phyloP scores from a whole-genome alignment of 2,797 vertebrate genomes.

The Alca torda region DNA sequence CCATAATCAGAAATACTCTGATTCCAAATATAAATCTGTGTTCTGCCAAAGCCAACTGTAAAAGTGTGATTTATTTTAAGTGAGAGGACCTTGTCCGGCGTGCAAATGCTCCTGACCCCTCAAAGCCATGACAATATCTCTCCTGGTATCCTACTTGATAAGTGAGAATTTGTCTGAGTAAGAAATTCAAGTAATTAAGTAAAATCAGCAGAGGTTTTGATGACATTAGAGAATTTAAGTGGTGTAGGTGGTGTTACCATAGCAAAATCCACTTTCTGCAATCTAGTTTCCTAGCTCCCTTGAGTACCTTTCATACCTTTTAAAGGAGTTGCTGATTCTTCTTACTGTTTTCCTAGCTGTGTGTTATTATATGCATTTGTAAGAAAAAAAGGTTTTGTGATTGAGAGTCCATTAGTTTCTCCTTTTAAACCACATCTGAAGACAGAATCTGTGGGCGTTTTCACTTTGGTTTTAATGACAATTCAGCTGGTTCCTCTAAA shows the following conservation, averaged over 20 bases:
- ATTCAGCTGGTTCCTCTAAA: constrained; percentile 55
- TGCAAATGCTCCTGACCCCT: neutral
- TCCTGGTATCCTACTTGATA: neutral
- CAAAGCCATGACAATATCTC: neutral
- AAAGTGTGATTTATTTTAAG: neutral
- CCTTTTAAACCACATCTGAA: constrained; percentile 55
- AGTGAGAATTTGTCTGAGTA: neutral
- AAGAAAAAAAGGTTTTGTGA: constrained; percentile 12
- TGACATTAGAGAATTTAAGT: neutral
- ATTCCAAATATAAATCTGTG: neutral
- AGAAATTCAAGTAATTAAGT: neutral
- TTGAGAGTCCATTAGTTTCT: constrained; percentile 44
- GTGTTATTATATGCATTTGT: constrained; percentile 29
- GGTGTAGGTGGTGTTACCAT: constrained; percentile 3
- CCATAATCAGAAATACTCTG: neutral
- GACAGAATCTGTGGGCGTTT: constrained; percentile 1
- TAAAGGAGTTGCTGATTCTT: neutral
- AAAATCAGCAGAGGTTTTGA: neutral
- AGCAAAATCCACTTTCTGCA: constrained; percentile 7
- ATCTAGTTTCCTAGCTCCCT: neutral
- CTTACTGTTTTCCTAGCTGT: neutral
- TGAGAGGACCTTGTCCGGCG: neutral
- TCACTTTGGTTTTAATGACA: constrained; percentile 34
- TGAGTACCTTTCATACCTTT: neutral
- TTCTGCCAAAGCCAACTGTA: neutral